Evolutionary conservation across 2,797 vertebrate species (phyloP), one percentile per base, ranked within the genome.

Genomic region (Cynodonichthys magdalenae): DNA sequence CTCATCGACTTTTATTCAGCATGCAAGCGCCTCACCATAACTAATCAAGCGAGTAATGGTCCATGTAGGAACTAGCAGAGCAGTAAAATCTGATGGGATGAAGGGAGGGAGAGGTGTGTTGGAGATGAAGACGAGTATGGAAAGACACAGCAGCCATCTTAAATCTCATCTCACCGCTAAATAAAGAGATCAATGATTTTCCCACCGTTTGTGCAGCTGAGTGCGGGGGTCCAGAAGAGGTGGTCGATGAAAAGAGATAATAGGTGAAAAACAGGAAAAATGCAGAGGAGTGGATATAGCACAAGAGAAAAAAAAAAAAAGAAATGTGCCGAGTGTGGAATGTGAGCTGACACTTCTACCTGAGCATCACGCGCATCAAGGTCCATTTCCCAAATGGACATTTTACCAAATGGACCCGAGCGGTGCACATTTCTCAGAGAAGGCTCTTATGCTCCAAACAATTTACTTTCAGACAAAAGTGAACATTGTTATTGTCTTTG

Each of bases 11-110:
- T 66, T 63, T 78, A 29, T 53, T 82, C 66, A 71, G 69, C 71
- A 79, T 83, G 83, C 79, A 71, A 67, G 12, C 51, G 56, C 75
- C 70, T 73, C 57, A 68, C 63, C 66, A 75, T 67, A 82, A 66
- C 84, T 89, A 80, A 88, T 87, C 79, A 86, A 74, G 80, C 54
- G 20, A 63, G 69, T 85, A 87, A 89, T 86, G 81, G 69, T 18
- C 59, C 66, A 56, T 75, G 78, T 79, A 57, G 71, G 71, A 83
- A 75, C 24, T 53, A 65, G 66, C 48, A 64, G 70, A 81, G 81
- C 58, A 46, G 57, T 63, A 55, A 69, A 69, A 71, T 28, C 54
- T 71, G 74, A 71, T n/a, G 24, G 48, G 63, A 19, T 10, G 60
- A 53, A n/a, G 46, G 36, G 62, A 11, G 27, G 36, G n/a, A 2